Evolutionary conservation across 2,888 invertebrate genomes (phyloP).

Genomic region (Drosophila meridiana): DNA sequence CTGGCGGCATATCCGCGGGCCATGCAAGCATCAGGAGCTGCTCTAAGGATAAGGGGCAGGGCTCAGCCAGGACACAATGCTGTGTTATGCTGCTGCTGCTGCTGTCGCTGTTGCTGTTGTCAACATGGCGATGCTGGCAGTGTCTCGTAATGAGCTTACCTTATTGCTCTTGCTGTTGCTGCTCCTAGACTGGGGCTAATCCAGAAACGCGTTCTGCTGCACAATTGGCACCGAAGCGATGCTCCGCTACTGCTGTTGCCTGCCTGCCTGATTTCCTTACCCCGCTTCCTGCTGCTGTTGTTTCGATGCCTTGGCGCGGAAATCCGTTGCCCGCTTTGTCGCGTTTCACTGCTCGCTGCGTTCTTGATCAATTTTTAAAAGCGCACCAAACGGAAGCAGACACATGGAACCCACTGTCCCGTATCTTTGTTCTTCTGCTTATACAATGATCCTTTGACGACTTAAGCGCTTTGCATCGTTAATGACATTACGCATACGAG

Average conservation of each 20-base stretch:
- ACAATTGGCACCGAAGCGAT: slow-evolving; percentile 65
- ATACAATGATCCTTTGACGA: slow-evolving; percentile 9
- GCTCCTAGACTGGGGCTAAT: slow-evolving; percentile 45
- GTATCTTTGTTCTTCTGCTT: slow-evolving; percentile 23
- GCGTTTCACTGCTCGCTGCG: slow-evolving; percentile 44
- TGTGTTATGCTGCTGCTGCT: slow-evolving; percentile 23
- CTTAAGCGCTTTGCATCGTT: slow-evolving; percentile 19
- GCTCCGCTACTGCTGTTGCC: slow-evolving; percentile 25
- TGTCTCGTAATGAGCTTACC: slow-evolving; percentile 73
- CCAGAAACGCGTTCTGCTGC: slow-evolving; percentile 63
- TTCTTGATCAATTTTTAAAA: slow-evolving; percentile 60
- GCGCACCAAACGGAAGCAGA: slow-evolving; percentile 68
- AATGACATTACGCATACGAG: slow-evolving; percentile 55
- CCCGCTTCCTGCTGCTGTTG: slow-evolving; percentile 65
- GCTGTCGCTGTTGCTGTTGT: slow-evolving; percentile 47
- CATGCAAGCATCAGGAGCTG: slow-evolving; percentile 40
- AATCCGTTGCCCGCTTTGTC: slow-evolving; percentile 62
- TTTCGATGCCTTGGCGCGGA: slow-evolving; percentile 66
- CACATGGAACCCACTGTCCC: slow-evolving; percentile 38
- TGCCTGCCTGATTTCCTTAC: slow-evolving; percentile 53
- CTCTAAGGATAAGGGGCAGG: slow-evolving; percentile 42
- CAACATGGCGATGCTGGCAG: slow-evolving; percentile 51
- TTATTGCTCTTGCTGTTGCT: slow-evolving; percentile 59
- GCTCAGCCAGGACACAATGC: slow-evolving; percentile 18
- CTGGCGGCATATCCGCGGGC: slow-evolving; percentile 70